Conservation (phyloP, 2,797 vertebrate genomes). For the Epinephelus malabaricus region DNA sequence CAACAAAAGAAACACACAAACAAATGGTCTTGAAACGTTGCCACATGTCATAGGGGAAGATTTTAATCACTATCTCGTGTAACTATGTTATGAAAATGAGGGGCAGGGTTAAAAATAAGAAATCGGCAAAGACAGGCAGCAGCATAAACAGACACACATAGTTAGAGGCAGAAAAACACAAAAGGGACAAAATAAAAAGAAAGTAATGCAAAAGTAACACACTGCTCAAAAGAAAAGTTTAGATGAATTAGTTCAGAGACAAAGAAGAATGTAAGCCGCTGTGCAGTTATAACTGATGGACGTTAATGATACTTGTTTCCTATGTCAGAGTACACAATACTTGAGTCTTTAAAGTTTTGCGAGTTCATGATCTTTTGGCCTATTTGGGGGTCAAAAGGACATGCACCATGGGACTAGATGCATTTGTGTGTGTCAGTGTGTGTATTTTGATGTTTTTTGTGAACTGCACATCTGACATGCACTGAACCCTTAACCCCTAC, state of each 20-base stretch:
- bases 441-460: conserved; percentile 45
- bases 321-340: conserved; percentile 22
- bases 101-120: no score
- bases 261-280: conserved; percentile 8
- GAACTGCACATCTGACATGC: conserved; percentile 57
- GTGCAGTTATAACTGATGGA: conserved; percentile 36
- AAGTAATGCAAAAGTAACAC: no score
- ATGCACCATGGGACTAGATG: conserved; percentile 17
- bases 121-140: no score
- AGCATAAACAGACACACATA: no score
- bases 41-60: no score
- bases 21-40: no score
- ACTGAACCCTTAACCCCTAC: conserved; percentile 67
- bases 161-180: no score
- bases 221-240: no score
- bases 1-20: no score
- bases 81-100: no score
- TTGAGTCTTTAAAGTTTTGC: conserved; percentile 50
- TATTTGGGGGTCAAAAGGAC: conserved; percentile 40
- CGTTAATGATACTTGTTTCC: conserved; percentile 18
- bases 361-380: conserved; percentile 39
- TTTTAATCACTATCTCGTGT: no score
- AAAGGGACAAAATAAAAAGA: no score
- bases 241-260: neutral
- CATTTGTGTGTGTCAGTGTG: conserved; percentile 17